Conservation (phyloP, 1,140 invertebrate species). For the Tribolium madens region DNA sequence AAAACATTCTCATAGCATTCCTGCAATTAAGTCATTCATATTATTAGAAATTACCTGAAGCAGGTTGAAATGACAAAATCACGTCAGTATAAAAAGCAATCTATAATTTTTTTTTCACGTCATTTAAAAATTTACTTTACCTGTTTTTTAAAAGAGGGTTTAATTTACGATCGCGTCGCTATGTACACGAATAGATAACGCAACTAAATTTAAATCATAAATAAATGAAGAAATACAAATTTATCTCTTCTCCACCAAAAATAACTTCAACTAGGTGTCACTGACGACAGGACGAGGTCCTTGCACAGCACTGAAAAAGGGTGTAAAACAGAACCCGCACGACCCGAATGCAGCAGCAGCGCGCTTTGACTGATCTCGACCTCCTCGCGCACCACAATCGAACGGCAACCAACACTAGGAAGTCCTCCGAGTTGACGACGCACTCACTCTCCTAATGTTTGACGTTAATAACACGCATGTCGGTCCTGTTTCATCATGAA, state of each 20-base stretch:
- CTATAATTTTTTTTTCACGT: background rate
- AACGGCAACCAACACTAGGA: conserved; percentile 6
- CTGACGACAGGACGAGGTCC: background rate
- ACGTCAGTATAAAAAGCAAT: background rate
- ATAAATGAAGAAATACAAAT: conserved; percentile 10
- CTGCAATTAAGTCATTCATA: background rate
- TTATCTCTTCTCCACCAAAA: conserved; percentile 1
- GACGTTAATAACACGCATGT: background rate
- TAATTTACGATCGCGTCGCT: conserved; percentile 2
- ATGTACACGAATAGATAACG: conserved; percentile 14
- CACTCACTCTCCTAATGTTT: conserved; percentile 5
- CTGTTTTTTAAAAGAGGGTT: conserved; percentile 1
- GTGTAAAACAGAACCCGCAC: conserved; percentile 20
- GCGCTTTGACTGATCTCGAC: conserved; percentile 13
- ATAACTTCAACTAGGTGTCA: background rate
- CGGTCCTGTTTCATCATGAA: conserved; percentile 8
- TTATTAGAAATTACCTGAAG: background rate
- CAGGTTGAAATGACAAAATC: background rate
- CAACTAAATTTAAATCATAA: conserved; percentile 29
- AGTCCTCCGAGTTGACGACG: background rate
- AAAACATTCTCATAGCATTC: background rate
- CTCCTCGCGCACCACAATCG: conserved; percentile 12
- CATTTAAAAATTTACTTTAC: conserved; percentile 19
- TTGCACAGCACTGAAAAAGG: conserved; percentile 4
- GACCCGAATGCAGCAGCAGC: conserved; percentile 12